Evolutionary conservation across 2,888 invertebrate genomes (phyloP), one percentile per base, ranked within the genome.

Genomic region (Plutella xylostella): DNA sequence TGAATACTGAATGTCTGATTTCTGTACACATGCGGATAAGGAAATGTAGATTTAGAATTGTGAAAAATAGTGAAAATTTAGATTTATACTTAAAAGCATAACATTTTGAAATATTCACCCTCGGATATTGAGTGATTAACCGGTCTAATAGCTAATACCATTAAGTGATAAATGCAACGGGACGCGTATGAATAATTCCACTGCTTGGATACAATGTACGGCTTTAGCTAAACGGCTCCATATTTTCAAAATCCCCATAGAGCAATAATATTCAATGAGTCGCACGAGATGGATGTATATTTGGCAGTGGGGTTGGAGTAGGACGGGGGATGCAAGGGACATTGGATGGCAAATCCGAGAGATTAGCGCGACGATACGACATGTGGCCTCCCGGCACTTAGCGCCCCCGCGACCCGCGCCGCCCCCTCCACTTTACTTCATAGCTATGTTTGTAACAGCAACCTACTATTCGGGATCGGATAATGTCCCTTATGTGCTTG

Each of bases 231-330:
- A 83, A 80, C 80, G 83, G 77, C 72, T 82, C 78, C 83, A 83
- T 83, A 82, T 83, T 83, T 83, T 79, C 75, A 77, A 80, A 82
- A 83, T 83, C 83, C 83, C 83, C 67, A 80, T 76, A 79, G 82
- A 78, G 80, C 82, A 82, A 83, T 83, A 82, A 82, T 80, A 80
- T 82, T 79, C 80, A 80, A 80, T 80, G 79, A 76, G 75, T 60
- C 66, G 64, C 58, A 63, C 63, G 82, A 75, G 76, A 82, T 63
- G 63, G 68, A 65, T 64, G 64, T 68, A 75, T 66, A 58, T 57
- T 55, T 42, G 51, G 47, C 44, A 51, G 42, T 50, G 49, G 55
- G 52, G 54, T 56, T 56, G 49, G 65, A 78, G 63, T 50, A 71
- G 60, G 80, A 80, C 30, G 57, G 58, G 50, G 46, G 54, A 57